Evolutionary conservation across 2,797 vertebrate species (phyloP), one percentile per base, ranked within the genome.

Genomic region (Alcedo quadribrachys): DNA sequence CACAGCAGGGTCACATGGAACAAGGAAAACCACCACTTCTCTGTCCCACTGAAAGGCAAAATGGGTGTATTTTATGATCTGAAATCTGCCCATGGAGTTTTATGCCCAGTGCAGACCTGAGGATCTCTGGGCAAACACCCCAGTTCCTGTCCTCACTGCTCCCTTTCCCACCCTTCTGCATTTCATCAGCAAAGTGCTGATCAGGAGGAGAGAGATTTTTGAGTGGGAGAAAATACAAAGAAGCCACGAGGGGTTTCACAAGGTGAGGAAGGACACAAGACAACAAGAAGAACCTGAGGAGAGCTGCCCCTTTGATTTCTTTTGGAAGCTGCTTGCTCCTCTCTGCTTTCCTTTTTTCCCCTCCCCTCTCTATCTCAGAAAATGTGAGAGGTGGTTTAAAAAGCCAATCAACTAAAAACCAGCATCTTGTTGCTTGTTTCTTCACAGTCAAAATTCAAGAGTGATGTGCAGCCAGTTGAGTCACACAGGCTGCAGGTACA

Each of bases 91-190:
- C 8, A 1, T 8, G 27, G 15, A 51, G 27, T 37, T 42, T 33
- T 18, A 45, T 6, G 6, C 50, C 25, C 53, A 37, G n/a, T 1
- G 30, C 46, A 57, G 58, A 37, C 13, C 15, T 11, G 5, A 57
- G 27, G 54, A 50, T 5, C 22, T 57, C 15, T 6, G 11, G 14
- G 14, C 1, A 4, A 87, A 25, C 0, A 3, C 2, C 14, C 27
- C 40, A 19, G 16, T 35, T 37, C 16, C 1, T 28, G 32, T 40
- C 55, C 54, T 61, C 74, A 73, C 2, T 43, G 22, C 4, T 28
- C 15, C 46, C 30, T 6, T 30, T 60, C 65, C 35, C 54, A 76
- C 11, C 16, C 7, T 32, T 19, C 40, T n/a, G 32, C 35, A 75
- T 15, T 40, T 35, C 8, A 66, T n/a, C 55, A 74, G 30, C 58